phyloP scores from a whole-genome alignment of 2,888 invertebrate species.

The Monoplex corrugatus region DNA sequence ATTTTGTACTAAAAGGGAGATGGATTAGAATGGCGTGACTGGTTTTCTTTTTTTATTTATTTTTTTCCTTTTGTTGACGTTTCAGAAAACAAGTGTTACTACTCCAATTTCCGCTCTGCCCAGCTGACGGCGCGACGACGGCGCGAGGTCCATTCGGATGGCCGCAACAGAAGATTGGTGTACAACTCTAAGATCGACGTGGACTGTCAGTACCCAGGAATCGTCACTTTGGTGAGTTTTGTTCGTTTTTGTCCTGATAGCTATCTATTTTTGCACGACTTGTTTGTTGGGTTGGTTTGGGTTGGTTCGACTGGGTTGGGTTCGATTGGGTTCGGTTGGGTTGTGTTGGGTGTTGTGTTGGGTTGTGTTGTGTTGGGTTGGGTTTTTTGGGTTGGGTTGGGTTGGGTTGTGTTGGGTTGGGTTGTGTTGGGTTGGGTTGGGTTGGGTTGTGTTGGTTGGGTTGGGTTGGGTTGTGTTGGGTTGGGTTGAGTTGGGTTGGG shows the following conservation, averaged over 20 bases:
- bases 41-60: no score
- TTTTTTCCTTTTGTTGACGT: no score
- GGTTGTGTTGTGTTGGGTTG: neutral
- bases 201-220: constrained; percentile 45
- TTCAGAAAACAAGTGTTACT: constrained; percentile 39
- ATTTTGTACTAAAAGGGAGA: no score
- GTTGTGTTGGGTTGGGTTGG: neutral
- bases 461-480: no score
- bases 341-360: no score
- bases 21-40: no score
- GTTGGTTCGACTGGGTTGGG: no score
- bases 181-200: neutral
- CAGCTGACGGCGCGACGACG: constrained; percentile 17
- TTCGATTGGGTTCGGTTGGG: no score
- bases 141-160: neutral
- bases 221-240: constrained; percentile 41
- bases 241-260: no score
- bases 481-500: no score
- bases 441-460: neutral
- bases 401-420: neutral
- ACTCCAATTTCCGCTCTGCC: constrained; percentile 27
- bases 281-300: neutral
- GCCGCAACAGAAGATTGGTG: neutral
- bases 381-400: neutral
- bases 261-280: no score